Conservation (phyloP, 1,140 invertebrate species). For the Drosophila azteca region DNA sequence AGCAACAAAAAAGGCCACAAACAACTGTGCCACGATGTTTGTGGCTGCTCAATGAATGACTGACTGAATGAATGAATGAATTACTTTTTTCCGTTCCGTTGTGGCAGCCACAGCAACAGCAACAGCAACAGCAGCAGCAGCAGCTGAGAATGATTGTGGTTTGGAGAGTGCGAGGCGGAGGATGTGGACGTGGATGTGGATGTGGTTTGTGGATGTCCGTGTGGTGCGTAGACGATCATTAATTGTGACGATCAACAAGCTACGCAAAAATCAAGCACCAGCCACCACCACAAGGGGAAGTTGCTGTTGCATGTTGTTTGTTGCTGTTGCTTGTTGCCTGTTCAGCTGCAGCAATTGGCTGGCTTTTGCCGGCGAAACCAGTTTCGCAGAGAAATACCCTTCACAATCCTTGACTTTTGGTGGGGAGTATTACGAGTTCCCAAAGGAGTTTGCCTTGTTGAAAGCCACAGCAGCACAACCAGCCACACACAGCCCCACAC, state of each 20-base stretch:
- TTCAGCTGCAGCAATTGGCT: slow-evolving; percentile 68
- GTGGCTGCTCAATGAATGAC: slow-evolving; percentile 64
- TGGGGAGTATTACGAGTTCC: not conserved
- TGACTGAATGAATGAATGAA: slow-evolving; percentile 63
- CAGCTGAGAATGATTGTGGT: slow-evolving; percentile 55
- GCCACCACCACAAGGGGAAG: slow-evolving; percentile 44
- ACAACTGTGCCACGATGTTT: slow-evolving; percentile 43
- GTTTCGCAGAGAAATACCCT: slow-evolving; percentile 44
- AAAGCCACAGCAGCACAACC: too few species aligned
- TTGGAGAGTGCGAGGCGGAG: slow-evolving; percentile 16
- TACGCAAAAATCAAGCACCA: slow-evolving; percentile 69
- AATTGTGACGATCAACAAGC: slow-evolving; percentile 81
- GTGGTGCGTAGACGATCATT: slow-evolving; percentile 80
- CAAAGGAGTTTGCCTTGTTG: not conserved
- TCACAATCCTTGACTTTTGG: not conserved
- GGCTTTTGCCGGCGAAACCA: slow-evolving; percentile 51
- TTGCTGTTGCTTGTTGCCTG: slow-evolving; percentile 28
- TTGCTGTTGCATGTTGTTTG: slow-evolving; percentile 12
- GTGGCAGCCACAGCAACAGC: slow-evolving; percentile 45
- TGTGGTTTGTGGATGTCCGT: slow-evolving; percentile 78
- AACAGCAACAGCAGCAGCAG: slow-evolving; percentile 12
- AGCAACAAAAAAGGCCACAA: slow-evolving; percentile 44
- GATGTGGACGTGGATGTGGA: slow-evolving; percentile 51
- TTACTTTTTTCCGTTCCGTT: slow-evolving; percentile 77
- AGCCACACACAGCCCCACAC: too few species aligned